Evolutionary conservation across 2,888 invertebrate genomes (phyloP).

Genomic region (Aspidapion aeneum): DNA sequence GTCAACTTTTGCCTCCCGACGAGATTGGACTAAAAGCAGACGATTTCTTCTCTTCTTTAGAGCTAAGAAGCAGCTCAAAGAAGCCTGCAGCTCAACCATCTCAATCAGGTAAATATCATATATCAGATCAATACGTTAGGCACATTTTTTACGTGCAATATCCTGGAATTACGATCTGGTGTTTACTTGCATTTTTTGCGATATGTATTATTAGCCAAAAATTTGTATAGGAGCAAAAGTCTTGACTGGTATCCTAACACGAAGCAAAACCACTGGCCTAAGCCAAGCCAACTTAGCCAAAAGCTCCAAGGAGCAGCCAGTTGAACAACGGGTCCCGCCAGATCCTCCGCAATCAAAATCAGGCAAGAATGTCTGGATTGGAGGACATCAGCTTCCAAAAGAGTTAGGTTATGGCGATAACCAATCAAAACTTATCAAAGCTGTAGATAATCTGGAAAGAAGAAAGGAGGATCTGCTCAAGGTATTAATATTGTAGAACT

Average conservation of each 20-base stretch:
- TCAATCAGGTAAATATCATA: conserved; percentile 44
- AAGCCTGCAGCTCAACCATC: conserved; percentile 46
- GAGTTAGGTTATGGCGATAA: conserved; percentile 56
- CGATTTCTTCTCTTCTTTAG: conserved; percentile 82
- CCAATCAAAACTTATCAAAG: conserved; percentile 61
- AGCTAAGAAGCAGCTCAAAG: conserved; percentile 71
- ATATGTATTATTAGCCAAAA: not conserved
- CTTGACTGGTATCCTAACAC: conserved; percentile 46
- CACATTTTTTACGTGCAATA: too few species aligned
- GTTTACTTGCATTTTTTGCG: not conserved
- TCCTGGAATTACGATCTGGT: too few species aligned
- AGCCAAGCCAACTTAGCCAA: conserved; percentile 33
- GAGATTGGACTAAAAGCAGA: conserved; percentile 71
- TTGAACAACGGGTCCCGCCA: not conserved
- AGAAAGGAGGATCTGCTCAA: conserved; percentile 51
- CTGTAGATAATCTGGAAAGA: conserved; percentile 61
- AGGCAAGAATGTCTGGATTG: conserved; percentile 60
- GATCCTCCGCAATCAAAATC: conserved; percentile 41
- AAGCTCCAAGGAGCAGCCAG: conserved; percentile 25
- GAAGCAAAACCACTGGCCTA: conserved; percentile 48
- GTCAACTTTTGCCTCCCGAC: conserved; percentile 44
- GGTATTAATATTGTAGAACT: too few species aligned
- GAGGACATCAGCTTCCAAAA: conserved; percentile 56
- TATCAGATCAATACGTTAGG: too few species aligned
- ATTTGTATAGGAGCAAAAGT: conserved; percentile 25